Evolutionary conservation across 2,113 vertebrate genomes (phyloP).

Genomic region (Tautogolabrus adspersus): DNA sequence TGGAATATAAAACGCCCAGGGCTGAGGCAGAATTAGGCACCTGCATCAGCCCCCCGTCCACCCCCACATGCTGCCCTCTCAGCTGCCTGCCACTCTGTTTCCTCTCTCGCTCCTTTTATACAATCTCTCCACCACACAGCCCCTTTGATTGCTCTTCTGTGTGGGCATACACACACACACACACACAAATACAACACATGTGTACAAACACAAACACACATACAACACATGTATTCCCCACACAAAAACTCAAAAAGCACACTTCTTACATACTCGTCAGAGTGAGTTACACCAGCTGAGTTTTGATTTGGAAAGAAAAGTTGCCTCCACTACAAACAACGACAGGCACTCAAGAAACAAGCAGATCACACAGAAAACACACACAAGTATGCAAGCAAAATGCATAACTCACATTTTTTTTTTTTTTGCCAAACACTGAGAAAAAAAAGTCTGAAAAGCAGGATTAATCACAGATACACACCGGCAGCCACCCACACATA

Average conservation of each 20-base stretch:
- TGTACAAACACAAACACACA: conserved; percentile 31
- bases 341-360: conserved; percentile 68
- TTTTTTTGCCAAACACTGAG: conserved; percentile 38
- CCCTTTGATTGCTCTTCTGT: conserved; percentile 68
- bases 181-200: conserved; percentile 8
- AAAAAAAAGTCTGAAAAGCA: conserved; percentile 27
- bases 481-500: conserved; percentile 53
- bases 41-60: conserved; percentile 71
- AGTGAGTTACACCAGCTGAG: conserved; percentile 67
- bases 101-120: conserved; percentile 62
- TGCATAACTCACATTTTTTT: conserved; percentile 23
- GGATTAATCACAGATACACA: conserved; percentile 65
- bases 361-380: conserved; percentile 1
- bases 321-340: conserved; percentile 71
- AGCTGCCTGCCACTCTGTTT: conserved; percentile 73
- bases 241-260: conserved; percentile 41
- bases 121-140: conserved; percentile 63
- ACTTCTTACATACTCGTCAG: conserved; percentile 43
- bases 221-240: conserved; percentile 33
- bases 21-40: conserved; percentile 74
- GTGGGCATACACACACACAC: conserved; percentile 44
- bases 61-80: conserved; percentile 73
- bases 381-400: conserved; percentile 30
- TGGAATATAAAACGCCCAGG: conserved; percentile 58
- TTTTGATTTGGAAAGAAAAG: conserved; percentile 73